phyloP scores from a whole-genome alignment of 2,797 vertebrate genomes.

The Aeoliscus strigatus region DNA sequence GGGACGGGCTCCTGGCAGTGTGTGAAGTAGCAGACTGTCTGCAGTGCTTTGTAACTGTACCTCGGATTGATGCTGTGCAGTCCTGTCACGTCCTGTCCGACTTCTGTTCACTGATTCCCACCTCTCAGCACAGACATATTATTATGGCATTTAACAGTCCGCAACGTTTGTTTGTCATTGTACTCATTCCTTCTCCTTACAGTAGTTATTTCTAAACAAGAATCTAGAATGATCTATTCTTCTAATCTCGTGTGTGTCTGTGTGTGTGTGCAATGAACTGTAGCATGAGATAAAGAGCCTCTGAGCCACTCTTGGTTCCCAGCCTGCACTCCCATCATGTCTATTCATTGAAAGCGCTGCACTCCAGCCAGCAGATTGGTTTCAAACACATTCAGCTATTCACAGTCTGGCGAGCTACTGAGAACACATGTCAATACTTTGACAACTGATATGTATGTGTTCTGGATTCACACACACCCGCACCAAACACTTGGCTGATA shows the following conservation, averaged over 20 bases:
- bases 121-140: background rate
- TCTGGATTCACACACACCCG: conserved; percentile 11
- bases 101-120: background rate
- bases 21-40: conserved; percentile 3
- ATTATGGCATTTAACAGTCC: background rate
- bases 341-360: conserved; percentile 47
- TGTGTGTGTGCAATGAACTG: too few species aligned
- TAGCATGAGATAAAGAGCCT: conserved; percentile 31
- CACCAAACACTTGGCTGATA: too few species aligned
- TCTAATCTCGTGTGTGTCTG: too few species aligned
- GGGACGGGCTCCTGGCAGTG: conserved; percentile 2
- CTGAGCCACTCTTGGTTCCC: conserved; percentile 44
- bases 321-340: conserved; percentile 36
- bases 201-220: too few species aligned
- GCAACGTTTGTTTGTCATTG: background rate
- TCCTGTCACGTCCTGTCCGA: conserved; percentile 1
- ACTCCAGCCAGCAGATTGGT: conserved; percentile 41
- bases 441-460: conserved; percentile 19
- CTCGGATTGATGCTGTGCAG: background rate
- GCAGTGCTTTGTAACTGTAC: background rate
- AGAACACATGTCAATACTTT: conserved; percentile 45
- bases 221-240: too few species aligned
- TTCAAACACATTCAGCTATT: conserved; percentile 63
- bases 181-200: background rate
- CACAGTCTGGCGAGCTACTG: conserved; percentile 34